Base-by-base conservation (phyloP, 2,797 vertebrate genomes). In the Anguilla marmorata region DNA sequence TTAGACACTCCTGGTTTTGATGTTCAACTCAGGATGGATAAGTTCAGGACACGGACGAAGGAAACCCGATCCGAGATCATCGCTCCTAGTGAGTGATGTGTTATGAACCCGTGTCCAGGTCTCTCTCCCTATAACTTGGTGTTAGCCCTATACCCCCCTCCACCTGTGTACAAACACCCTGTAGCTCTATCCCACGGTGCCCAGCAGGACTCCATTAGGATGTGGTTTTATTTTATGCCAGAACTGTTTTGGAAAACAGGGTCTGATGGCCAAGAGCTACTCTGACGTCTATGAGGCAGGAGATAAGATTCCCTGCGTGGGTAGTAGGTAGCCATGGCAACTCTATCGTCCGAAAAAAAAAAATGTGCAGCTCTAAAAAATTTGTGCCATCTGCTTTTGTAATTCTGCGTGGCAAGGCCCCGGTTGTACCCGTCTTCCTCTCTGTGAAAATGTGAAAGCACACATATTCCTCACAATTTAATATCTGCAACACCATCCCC, bases 261-360 rank as follows among this genome's bases (percentile, higher is more conserved):
- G 85, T 74, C 41, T n/a, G n/a, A 30, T 24, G 63, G 45, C 63
- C 9, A 54, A 58, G 27, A 48, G 27, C 52, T 56, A 12, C 56
- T 37, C 27, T 58, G 86, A 87, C 37, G 58, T 24, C 56, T 56
- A 6, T 41, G 27, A 27, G 16, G 33, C 48, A 41, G 76, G 24
- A 60, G 45, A 74, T 76, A 48, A 12, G 45, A 48, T 82, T 83
- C 74, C 41, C n/a, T 14, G 80, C 19, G 72, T 41, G 66, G 86
- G 79, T 45, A 87, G 54, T 5, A 24, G 37, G 86, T 87, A 87
- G 56, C 86, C 86, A 87, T 87, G 76, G 86, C 86, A 83, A 87
- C 79, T 45, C 86, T 19, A n/a, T 69, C 19, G 79, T 84, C 54
- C 52, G 72, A 69, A 63, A 83, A 85, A 48, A 21, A 27, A 66